Conservation (phyloP, 2,888 invertebrate species). For the Pristionchus mayeri region DNA sequence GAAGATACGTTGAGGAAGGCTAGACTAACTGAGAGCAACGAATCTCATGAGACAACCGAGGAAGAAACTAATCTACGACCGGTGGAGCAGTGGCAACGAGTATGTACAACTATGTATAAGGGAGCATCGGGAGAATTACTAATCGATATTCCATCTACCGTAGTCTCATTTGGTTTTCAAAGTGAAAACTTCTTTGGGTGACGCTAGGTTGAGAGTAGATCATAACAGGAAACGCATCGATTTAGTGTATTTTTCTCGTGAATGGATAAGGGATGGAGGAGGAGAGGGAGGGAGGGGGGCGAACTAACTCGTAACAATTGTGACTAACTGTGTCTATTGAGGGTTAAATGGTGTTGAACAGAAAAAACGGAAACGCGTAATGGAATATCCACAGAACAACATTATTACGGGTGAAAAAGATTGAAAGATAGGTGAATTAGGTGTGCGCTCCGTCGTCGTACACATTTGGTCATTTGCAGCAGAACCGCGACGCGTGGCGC, state of each 20-base stretch:
- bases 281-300: background rate
- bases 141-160: slow-evolving; percentile 39
- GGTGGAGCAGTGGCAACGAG: background rate
- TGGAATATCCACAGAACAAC: background rate
- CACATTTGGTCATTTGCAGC: slow-evolving; percentile 9
- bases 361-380: background rate
- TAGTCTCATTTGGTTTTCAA: slow-evolving; percentile 6
- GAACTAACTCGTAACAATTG: slow-evolving; percentile 25
- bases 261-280: background rate
- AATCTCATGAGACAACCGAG: slow-evolving; percentile 33
- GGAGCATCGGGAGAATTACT: background rate
- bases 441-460: slow-evolving; percentile 31
- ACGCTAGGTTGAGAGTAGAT: background rate
- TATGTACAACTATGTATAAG: slow-evolving; percentile 45
- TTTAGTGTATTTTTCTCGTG: background rate
- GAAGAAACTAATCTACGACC: background rate
- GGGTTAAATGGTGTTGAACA: slow-evolving; percentile 13
- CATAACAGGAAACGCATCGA: slow-evolving; percentile 30
- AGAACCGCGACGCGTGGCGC: slow-evolving; percentile 28
- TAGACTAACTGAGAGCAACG: slow-evolving; percentile 15
- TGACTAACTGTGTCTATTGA: background rate
- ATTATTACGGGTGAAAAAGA: background rate
- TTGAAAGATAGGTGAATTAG: background rate
- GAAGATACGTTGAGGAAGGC: slow-evolving; percentile 26
- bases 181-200: slow-evolving; percentile 38